These are phyloP conservation scores for Callaeas wilsoni DNA, from an alignment of 2,113 vertebrate genomes.

Conservation along the genomic window DNA sequence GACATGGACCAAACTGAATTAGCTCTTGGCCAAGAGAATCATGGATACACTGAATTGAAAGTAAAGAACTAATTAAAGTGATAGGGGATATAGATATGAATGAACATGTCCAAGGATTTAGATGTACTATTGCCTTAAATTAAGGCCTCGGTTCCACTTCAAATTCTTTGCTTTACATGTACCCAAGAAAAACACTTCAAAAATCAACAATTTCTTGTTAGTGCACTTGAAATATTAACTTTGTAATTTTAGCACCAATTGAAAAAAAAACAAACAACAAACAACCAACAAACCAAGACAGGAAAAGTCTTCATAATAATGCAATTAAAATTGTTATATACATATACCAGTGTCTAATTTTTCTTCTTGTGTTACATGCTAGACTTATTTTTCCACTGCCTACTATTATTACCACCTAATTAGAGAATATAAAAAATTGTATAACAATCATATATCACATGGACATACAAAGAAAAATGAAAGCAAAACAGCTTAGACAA, in stretches of 20 bases:
- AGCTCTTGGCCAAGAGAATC: not conserved
- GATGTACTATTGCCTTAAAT: not conserved
- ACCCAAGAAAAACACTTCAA: not conserved
- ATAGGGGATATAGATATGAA: not conserved
- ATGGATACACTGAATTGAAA: not conserved
- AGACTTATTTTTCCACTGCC: not conserved
- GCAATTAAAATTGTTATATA: not conserved
- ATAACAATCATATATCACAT: not conserved
- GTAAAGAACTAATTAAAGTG: not conserved
- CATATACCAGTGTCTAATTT: not conserved
- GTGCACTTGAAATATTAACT: not conserved
- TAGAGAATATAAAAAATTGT: not conserved
- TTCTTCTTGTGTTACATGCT: not conserved
- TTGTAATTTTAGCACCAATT: not conserved
- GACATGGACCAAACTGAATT: not conserved
- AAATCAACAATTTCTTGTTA: not conserved
- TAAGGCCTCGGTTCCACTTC: not conserved
- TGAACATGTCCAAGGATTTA: not conserved
- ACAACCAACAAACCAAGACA: not conserved
- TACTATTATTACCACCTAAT: not conserved
- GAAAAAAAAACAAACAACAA: accelerated
- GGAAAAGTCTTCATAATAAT: not conserved
- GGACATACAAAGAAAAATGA: not conserved
- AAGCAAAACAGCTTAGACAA: not conserved
- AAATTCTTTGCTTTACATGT: not conserved